Evolutionary conservation across 2,888 invertebrate genomes (phyloP).

Genomic region (Mesopsocus fuscifrons): DNA sequence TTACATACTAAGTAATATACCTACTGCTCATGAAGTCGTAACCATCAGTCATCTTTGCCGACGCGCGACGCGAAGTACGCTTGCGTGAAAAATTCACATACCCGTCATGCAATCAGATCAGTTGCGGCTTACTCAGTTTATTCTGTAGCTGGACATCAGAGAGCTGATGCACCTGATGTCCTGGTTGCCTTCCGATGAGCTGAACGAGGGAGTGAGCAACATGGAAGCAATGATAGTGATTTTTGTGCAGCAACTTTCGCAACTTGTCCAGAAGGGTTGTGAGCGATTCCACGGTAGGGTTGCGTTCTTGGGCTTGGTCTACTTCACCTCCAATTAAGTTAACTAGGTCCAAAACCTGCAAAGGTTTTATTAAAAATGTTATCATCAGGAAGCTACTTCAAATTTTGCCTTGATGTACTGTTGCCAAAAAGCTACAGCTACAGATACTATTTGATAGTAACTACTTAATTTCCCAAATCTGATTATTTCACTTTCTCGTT

Average conservation of each 20-base stretch:
- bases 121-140: slow-evolving; percentile 49
- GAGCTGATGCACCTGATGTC: slow-evolving; percentile 32
- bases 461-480: no score
- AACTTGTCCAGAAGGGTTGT: slow-evolving; percentile 47
- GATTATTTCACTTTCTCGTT: no score
- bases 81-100: no score
- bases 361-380: background rate
- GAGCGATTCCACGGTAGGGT: slow-evolving; percentile 35
- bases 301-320: slow-evolving; percentile 39
- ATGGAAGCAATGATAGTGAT: slow-evolving; percentile 67
- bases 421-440: slow-evolving; percentile 1
- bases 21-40: background rate
- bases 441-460: no score
- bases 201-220: slow-evolving; percentile 68
- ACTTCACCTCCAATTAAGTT: slow-evolving; percentile 60
- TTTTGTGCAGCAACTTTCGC: slow-evolving; percentile 56
- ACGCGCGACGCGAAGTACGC: background rate
- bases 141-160: slow-evolving; percentile 38
- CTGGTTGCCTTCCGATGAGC: slow-evolving; percentile 50
- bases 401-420: slow-evolving; percentile 16
- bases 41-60: no score
- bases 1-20: background rate
- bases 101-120: no score
- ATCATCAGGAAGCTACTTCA: background rate
- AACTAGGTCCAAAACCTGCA: slow-evolving; percentile 31